Evolutionary conservation across 2,113 vertebrate genomes (phyloP), one percentile per base, ranked within the genome.

Genomic region (Conger conger): DNA sequence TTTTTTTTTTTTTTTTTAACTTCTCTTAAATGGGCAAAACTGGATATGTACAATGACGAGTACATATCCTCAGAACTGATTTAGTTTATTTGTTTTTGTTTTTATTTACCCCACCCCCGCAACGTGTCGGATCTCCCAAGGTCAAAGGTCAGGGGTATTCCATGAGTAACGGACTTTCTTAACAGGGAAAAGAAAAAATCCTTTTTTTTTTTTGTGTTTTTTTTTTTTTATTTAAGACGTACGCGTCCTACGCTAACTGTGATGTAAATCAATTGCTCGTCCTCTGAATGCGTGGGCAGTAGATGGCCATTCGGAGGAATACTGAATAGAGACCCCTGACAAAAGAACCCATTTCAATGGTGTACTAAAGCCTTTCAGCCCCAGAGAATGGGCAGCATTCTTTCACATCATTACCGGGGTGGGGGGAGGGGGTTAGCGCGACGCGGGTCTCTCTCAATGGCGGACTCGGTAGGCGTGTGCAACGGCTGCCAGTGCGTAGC

Each of bases 321-420:
- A 88, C 93, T 94, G 91, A 94, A 93, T 93, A 90, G 92, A 91
- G 78, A 83, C 82, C 83, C 83, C 17, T 91, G 88, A 94, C 94
- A 95, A 95, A 94, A 92, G 92, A 92, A 90, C 92, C 93, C 82
- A 94, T 95, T 94, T 94, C 94, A 94, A 95, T 94, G 93, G 89
- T 45, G 92, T 91, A 93, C 93, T 93, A 93, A 94, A 93, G 92
- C 93, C 90, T 95, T 94, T 94, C 93, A 93, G 89, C 85, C 11
- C 63, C 23, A 86, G 91, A 92, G 94, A 94, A 95, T 94, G 91
- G 92, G 94, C 93, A 93, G 93, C 95, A 96, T 95, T 95, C 94
- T 95, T 95, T 95, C 94, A 95, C 93, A 94, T 95, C 94, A 95
- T 95, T 95, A 94, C 91, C 85, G 68, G 76, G 76, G 50, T 79